Percentiles rank a stretch among this genome's conserved stretches.
These are phyloP conservation scores for Hyposoter dolosus DNA, from an alignment of 2,888 invertebrate genomes.

Conservation along the genomic window DNA sequence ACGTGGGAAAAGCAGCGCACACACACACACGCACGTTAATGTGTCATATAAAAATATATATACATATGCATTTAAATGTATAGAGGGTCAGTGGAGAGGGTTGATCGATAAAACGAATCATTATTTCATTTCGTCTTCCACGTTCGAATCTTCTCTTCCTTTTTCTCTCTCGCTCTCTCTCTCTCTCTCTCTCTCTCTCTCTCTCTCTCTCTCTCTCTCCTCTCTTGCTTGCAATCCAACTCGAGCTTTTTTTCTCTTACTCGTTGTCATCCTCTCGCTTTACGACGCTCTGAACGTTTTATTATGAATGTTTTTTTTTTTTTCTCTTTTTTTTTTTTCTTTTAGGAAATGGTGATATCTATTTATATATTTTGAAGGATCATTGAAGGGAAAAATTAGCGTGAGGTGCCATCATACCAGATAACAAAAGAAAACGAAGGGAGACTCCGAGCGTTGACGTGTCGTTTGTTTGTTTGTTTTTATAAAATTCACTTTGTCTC, in stretches of 20 bases:
- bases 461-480: neutral
- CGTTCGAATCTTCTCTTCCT: conserved; percentile 25
- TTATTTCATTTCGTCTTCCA: conserved; percentile 33
- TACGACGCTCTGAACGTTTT: conserved; percentile 67
- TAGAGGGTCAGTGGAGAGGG: conserved; percentile 67
- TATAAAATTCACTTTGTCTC: neutral
- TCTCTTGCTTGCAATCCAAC: conserved; percentile 10
- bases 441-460: conserved; percentile 82
- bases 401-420: conserved; percentile 85
- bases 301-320: conserved; percentile 1
- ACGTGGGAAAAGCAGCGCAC: conserved; percentile 28
- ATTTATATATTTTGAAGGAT: conserved; percentile 54
- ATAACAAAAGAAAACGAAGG: conserved; percentile 82
- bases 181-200: conserved; percentile 7
- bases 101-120: conserved; percentile 60
- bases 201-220: neutral
- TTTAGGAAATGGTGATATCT: conserved; percentile 72
- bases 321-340: conserved; percentile 64
- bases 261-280: conserved; percentile 56
- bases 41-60: conserved; percentile 20
- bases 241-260: conserved; percentile 24
- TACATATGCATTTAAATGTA: conserved; percentile 48
- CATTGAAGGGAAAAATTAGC: conserved; percentile 76
- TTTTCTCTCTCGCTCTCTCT: conserved; percentile 1
- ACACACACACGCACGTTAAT: conserved; percentile 20